These are phyloP conservation scores for Ibidorhyncha struthersii DNA, from an alignment of 2,113 vertebrate genomes.

Conservation along the genomic window DNA sequence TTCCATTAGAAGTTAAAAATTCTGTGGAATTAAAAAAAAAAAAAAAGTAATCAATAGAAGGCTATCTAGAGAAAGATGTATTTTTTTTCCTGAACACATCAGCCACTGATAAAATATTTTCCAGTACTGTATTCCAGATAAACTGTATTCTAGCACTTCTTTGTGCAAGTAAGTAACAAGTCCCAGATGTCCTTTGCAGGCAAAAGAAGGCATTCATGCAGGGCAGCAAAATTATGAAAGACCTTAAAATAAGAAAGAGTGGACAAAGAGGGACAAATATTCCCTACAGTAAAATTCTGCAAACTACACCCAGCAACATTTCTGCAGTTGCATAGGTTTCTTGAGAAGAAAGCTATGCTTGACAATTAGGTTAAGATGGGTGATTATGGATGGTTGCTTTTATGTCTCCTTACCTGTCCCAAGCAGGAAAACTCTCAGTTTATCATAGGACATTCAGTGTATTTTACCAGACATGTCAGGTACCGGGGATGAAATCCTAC, in stretches of 20 bases:
- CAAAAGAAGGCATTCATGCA: background rate
- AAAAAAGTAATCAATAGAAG: background rate
- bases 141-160: background rate
- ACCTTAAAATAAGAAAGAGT: background rate
- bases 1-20: background rate
- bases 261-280: background rate
- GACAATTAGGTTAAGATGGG: background rate
- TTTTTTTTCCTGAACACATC: background rate
- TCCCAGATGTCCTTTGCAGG: background rate
- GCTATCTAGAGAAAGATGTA: background rate
- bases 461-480: background rate
- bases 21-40: background rate
- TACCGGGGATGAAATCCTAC: background rate
- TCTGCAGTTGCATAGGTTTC: background rate
- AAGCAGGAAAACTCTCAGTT: background rate
- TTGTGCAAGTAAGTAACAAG: background rate
- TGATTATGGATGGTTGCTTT: background rate
- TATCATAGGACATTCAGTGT: background rate
- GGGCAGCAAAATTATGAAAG: background rate
- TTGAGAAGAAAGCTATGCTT: background rate
- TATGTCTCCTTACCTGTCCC: background rate
- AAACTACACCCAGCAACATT: background rate
- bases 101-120: background rate
- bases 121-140: background rate
- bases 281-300: background rate